Base-by-base conservation (phyloP, 1,140 invertebrate species). In the Phymastichus coffea region DNA sequence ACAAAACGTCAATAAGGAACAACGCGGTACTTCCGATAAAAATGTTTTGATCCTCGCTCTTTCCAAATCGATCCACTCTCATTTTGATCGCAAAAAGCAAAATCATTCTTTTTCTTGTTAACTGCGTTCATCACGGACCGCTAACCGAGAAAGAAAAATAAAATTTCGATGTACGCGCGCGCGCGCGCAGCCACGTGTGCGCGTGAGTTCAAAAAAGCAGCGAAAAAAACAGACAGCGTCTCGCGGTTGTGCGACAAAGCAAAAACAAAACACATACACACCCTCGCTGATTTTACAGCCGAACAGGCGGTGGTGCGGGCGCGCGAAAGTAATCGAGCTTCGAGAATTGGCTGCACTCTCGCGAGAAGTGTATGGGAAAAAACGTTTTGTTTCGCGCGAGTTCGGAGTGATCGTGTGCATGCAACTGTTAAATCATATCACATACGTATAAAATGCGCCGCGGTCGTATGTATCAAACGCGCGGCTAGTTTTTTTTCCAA, bases 331-430 rank as follows among this genome's bases (percentile, higher is more conserved):
- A n/a, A n/a, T n/a, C n/a, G n/a, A n/a, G n/a, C n/a, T n/a, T n/a
- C n/a, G n/a, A n/a, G n/a, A n/a, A n/a, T n/a, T n/a, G n/a, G n/a
- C n/a, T n/a, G n/a, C n/a, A n/a, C n/a, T n/a, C n/a, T n/a, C n/a
- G 14, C 15, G 15, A n/a, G 20, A 2, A 12, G 22, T 20, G 12
- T 6, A 19, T 7, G 44, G 17, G 23, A n/a, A n/a, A 12, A 48
- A 33, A 14, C 47, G 28, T 49, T n/a, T 49, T 10, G 47, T 49
- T 35, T 12, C 26, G 23, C 47, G 20, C 48, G 61, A 61, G 63
- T 68, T 66, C 65, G 65, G 63, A 60, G n/a, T n/a, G n/a, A n/a
- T n/a, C n/a, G n/a, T n/a, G 61, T 66, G 63, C 65, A 68, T 65
- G 61, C 59, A 66, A 63, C 59, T 61, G 64, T 22, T 60, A 62